Evolutionary conservation across 2,113 vertebrate species (phyloP).

Genomic region (Hypanus sabinus): DNA sequence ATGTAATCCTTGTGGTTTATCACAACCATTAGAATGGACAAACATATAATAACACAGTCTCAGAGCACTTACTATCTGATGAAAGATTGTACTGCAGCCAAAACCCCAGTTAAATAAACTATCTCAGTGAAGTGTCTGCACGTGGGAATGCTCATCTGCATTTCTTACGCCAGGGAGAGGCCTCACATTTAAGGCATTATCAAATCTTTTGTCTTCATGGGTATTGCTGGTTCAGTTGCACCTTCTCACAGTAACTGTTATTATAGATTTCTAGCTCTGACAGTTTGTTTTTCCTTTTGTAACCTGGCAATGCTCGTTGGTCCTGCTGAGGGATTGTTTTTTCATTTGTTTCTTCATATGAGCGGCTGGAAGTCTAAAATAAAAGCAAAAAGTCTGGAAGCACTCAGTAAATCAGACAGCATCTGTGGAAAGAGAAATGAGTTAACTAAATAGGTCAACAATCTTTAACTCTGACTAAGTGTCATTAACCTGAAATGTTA

Average conservation of each 20-base stretch:
- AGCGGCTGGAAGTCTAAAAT: background rate
- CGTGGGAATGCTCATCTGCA: background rate
- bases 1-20: background rate
- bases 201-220: background rate
- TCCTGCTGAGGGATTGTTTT: background rate
- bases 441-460: background rate
- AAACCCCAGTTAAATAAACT: slow-evolving; percentile 14
- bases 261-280: background rate
- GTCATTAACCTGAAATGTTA: background rate
- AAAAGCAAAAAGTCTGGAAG: too few relatives aligned
- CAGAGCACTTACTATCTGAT: background rate
- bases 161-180: background rate
- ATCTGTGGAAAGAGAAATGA: too few relatives aligned
- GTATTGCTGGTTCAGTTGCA: background rate
- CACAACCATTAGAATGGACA: background rate
- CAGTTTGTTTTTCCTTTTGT: background rate
- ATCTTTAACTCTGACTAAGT: background rate
- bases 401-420: too few relatives aligned
- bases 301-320: background rate
- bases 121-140: background rate
- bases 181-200: background rate
- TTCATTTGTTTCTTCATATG: background rate
- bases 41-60: background rate
- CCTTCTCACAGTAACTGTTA: background rate
- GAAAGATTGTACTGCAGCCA: background rate